Evolutionary conservation across 2,797 vertebrate genomes (phyloP), one percentile per base, ranked within the genome.

Genomic region (Coregonus sp.): DNA sequence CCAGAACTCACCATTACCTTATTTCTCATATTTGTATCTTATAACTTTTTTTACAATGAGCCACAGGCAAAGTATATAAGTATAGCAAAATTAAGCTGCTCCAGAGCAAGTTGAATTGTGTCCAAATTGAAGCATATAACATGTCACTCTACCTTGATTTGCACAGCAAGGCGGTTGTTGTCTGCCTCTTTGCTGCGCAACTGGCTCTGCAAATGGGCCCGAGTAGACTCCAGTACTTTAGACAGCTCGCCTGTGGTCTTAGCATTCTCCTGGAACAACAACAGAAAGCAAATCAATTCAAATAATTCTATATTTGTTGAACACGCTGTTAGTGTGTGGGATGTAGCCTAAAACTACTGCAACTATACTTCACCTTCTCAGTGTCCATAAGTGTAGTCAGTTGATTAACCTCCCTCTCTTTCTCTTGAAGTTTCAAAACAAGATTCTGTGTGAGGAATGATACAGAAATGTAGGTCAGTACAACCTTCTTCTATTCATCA

Each of bases 111-210:
- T 63, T 63, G 59, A 25, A 11, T 3, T 25, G 20, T 63, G 20
- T 25, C 59, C 20, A 11, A 29, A 63, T 11, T 3, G 2, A 63
- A 63, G 9, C n/a, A 61, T 20, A 61, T 12, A 20, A 51, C n/a
- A 7, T 51, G 15, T 31, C 29, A 79, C 80, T 52, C 9, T 47
- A 47, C 40, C 96, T 94, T 94, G 65, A 98, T 95, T 87, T 97
- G 96, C 29, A 94, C 82, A 0, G 80, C 71, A 1, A 98, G 92
- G 0, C 96, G 95, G 88, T 94, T 96, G 84, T 96, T 98, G 70
- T 98, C 96, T 0, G 96, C 94, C 74, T 98, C 97, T 84, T 94
- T 97, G 84, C 80, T 94, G 47, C 95, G 93, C 70, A 99, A 87
- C 84, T 97, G 96, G 0, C 92, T 93, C 86, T 98, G 97, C 73